A percentile compares a stretch with the other conserved stretches of the same genome.
phyloP scores from a whole-genome alignment of 1,140 invertebrate genomes.

The Cydia amplana region DNA sequence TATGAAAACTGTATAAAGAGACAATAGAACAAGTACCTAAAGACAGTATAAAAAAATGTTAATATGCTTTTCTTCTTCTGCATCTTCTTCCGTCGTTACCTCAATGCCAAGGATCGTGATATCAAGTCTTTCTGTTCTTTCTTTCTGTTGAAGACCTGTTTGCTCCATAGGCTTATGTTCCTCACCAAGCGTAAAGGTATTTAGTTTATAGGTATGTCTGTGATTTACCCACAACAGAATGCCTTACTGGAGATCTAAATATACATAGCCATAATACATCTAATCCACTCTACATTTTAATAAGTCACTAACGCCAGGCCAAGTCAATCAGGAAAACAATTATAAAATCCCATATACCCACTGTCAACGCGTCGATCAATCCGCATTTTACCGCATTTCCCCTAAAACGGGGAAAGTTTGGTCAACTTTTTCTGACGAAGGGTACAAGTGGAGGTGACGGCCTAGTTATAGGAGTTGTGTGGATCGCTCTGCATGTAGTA shows the following conservation, averaged over 20 bases:
- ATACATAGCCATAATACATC: not conserved
- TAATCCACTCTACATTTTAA: not conserved
- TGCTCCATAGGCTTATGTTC: too few relatives aligned
- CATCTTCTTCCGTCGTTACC: too few relatives aligned
- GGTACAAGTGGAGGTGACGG: constrained; percentile 47
- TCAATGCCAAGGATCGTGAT: too few relatives aligned
- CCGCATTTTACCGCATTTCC: constrained; percentile 47
- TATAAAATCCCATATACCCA: constrained; percentile 14
- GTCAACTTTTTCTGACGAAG: constrained; percentile 55
- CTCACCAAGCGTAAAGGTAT: too few relatives aligned
- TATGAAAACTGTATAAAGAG: too few relatives aligned
- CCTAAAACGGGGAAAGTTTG: constrained; percentile 44
- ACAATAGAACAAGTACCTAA: too few relatives aligned
- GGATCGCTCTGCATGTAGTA: not conserved
- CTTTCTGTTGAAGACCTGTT: too few relatives aligned
- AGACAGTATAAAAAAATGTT: too few relatives aligned
- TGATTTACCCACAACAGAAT: not conserved
- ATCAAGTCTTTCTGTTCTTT: too few relatives aligned
- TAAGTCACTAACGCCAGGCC: not conserved
- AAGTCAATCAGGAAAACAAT: constrained; percentile 9
- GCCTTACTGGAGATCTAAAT: not conserved
- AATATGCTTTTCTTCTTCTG: too few relatives aligned
- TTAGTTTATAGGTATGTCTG: too few relatives aligned
- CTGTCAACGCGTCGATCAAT: constrained; percentile 43
- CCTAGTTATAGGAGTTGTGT: constrained; percentile 39